phyloP scores from a whole-genome alignment of 2,888 invertebrate genomes.

The Torymus auratus region DNA sequence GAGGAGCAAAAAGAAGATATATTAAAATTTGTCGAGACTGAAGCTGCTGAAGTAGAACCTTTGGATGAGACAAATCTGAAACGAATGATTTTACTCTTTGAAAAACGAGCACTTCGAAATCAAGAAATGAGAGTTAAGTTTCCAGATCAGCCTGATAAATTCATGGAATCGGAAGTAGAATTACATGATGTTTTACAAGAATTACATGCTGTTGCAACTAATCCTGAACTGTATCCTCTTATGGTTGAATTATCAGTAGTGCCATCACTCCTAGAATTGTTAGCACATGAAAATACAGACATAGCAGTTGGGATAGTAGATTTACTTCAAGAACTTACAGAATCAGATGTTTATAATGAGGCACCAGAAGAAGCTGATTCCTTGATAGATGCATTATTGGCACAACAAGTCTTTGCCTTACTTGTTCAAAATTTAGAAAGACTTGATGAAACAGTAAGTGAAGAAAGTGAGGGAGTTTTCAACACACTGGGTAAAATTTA shows the following conservation, averaged over 20 bases:
- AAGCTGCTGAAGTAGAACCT: conserved; percentile 89
- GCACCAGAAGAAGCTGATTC: conserved; percentile 94
- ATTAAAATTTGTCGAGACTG: conserved; percentile 89
- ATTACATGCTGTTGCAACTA: conserved; percentile 95
- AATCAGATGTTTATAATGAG: conserved; percentile 96
- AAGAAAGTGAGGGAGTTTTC: conserved; percentile 97
- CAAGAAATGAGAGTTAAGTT: conserved; percentile 99
- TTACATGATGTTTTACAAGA: conserved; percentile 92
- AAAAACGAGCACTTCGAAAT: conserved; percentile 94
- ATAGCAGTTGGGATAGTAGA: conserved; percentile 89
- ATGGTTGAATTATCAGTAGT: conserved; percentile 93
- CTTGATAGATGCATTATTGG: conserved; percentile 91
- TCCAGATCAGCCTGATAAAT: conserved; percentile 97
- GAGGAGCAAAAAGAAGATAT: conserved; percentile 89
- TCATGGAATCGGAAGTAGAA: conserved; percentile 98
- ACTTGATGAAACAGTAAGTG: conserved; percentile 94
- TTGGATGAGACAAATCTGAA: conserved; percentile 93
- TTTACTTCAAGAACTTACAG: conserved; percentile 90
- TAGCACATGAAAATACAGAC: conserved; percentile 98
- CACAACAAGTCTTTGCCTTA: conserved; percentile 92
- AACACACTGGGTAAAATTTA: conserved; percentile 86
- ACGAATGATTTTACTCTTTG: conserved; percentile 93
- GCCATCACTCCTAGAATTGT: conserved; percentile 92
- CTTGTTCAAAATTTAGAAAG: conserved; percentile 95
- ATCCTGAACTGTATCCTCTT: conserved; percentile 95